These are phyloP conservation scores for Heliothis peltigera DNA, from an alignment of 2,888 invertebrate species.

Conservation along the genomic window DNA sequence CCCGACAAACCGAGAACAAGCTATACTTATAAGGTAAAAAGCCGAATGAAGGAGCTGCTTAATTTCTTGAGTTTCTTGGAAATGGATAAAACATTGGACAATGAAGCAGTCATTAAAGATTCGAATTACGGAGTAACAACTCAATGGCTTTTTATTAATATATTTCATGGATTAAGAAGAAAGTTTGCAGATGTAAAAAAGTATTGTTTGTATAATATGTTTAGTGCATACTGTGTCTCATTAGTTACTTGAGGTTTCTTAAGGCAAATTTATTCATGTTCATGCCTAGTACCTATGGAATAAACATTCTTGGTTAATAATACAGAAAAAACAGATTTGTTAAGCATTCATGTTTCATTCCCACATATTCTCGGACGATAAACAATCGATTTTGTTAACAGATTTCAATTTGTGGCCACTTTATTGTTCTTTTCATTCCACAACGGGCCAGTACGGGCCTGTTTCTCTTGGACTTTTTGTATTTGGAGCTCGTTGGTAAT, in stretches of 20 bases:
- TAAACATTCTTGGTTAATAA: neutral
- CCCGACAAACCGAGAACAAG: constrained; percentile 68
- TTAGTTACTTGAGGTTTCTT: constrained; percentile 16
- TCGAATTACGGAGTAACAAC: constrained; percentile 27
- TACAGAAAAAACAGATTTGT: constrained; percentile 10
- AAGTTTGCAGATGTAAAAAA: constrained; percentile 24
- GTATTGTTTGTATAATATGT: constrained; percentile 4
- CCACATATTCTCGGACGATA: constrained; percentile 35
- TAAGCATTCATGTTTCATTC: constrained; percentile 18
- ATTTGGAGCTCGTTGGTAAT: constrained; percentile 66
- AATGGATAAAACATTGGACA: constrained; percentile 46
- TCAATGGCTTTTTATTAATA: constrained; percentile 16
- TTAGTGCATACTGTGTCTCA: constrained; percentile 8
- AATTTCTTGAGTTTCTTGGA: constrained; percentile 64
- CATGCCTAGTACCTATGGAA: neutral
- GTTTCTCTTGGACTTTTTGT: constrained; percentile 65
- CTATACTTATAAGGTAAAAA: constrained; percentile 73
- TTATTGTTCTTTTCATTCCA: constrained; percentile 64
- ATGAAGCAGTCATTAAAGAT: constrained; percentile 26
- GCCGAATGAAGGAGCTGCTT: constrained; percentile 59
- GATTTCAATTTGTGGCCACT: constrained; percentile 57
- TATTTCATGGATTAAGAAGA: constrained; percentile 23
- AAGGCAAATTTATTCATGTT: constrained; percentile 13
- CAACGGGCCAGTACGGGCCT: constrained; percentile 57
- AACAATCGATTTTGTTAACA: constrained; percentile 52